A percentile compares a stretch with the other conserved stretches of the same genome.
Evolutionary conservation across 2,888 invertebrate genomes (phyloP).

Genomic region (Drepanosiphum platanoidis): DNA sequence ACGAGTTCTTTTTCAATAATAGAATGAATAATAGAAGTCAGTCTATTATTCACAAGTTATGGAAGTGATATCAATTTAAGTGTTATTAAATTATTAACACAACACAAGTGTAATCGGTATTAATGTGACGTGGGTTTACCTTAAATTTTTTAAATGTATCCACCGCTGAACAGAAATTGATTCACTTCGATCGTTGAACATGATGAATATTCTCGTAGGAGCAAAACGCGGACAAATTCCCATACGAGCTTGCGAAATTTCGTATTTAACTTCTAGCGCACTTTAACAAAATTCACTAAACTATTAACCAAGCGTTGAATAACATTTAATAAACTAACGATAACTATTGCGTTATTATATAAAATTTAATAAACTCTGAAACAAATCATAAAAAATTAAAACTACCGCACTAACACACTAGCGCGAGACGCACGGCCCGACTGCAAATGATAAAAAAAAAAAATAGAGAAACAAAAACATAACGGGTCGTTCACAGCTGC

Average conservation of each 20-base stretch:
- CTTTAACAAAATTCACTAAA: neutral
- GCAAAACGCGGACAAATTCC: neutral
- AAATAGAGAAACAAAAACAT: conserved; percentile 57
- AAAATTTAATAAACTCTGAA: neutral
- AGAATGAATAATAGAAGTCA: neutral
- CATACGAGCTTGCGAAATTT: neutral
- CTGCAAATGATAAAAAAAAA: conserved; percentile 61
- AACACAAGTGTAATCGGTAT: no score
- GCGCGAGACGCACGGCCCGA: conserved; percentile 48
- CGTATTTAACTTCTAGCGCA: neutral
- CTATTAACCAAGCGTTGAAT: neutral
- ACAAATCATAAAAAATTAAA: conserved; percentile 21
- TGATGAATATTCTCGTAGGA: neutral
- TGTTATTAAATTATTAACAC: no score
- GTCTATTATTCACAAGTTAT: neutral
- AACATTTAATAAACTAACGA: neutral
- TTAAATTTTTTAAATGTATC: conserved; percentile 2
- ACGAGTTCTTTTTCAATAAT: neutral
- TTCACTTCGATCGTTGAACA: no score
- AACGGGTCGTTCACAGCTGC: conserved; percentile 62
- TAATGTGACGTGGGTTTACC: conserved; percentile 21
- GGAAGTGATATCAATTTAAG: neutral
- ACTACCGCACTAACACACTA: neutral
- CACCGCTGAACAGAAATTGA: neutral
- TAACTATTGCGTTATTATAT: neutral